Evolutionary conservation across 2,113 vertebrate species (phyloP), one percentile per base, ranked within the genome.

Genomic region (Lamprologus lemairii): DNA sequence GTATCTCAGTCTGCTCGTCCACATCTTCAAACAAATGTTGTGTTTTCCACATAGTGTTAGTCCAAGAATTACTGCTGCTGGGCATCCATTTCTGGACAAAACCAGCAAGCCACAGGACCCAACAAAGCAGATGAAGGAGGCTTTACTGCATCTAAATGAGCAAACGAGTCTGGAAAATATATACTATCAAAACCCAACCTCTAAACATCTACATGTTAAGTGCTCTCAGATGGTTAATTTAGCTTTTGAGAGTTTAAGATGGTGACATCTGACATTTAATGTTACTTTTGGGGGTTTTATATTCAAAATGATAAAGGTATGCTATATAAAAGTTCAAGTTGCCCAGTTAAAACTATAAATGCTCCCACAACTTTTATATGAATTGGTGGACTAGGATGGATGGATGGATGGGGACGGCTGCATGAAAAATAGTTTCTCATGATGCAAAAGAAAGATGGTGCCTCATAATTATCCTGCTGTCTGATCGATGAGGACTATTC

Each of bases 311-410:
- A 75, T 17, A 28, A 75, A 47, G 16, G 14, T 11, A 11, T 0
- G 1, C 6, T 19, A 47, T 47, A 47, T 49, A 45, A 49, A 75
- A 31, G 26, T 49, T 31, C 16, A 78, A 78, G 16, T 19, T 49
- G 60, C 33, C 45, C 26, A 31, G 16, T 31, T 78, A 78, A 78
- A 47, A 78, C 16, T 78, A 28, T 47, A 78, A 78, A 49, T 31
- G 16, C 45, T 78, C 10, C 26, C 45, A 51, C 7, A 78, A 49
- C 26, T 33, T 8, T 1, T 0, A 28, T 47, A 28, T 75, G 42
- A 49, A 49, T n/a, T 17, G 6, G 16, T 78, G 26, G 28, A 78
- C 4, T 7, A 28, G 40, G 68, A 47, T 47, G 21, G 57, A 19
- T 0, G 31, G 45, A 13, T 75, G 40, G 14, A 47, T 75, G 40